Conservation (phyloP, 2,113 vertebrate species). For the Cisticola juncidis region DNA sequence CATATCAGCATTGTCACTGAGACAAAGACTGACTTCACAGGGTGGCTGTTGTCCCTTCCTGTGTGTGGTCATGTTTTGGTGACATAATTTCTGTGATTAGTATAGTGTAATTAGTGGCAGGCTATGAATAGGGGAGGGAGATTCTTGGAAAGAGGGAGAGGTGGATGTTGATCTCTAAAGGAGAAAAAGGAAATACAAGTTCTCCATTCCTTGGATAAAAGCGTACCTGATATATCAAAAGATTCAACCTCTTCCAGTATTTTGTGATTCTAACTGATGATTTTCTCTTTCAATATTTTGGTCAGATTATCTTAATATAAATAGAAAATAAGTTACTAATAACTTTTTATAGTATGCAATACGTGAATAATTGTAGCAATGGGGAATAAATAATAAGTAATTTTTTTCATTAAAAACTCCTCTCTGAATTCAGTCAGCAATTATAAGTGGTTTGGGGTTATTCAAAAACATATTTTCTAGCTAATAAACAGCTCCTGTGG, state of each 20-base stretch:
- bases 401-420: not conserved
- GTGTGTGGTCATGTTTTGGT: rapidly evolving
- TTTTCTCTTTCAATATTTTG: not conserved
- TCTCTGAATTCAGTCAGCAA: not conserved
- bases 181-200: not conserved
- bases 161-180: not conserved
- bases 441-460: not conserved
- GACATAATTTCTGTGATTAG: not conserved
- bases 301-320: not conserved
- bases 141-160: not conserved
- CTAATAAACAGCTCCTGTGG: not conserved
- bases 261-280: not conserved
- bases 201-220: not conserved
- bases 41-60: not conserved
- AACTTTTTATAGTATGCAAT: not conserved
- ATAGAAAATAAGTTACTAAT: not conserved
- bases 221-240: not conserved
- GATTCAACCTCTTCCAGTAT: not conserved
- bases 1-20: not conserved
- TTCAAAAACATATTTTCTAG: not conserved
- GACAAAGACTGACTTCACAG: not conserved
- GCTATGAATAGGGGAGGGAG: not conserved
- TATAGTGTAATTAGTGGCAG: not conserved
- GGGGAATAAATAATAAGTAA: not conserved
- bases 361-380: not conserved